These are phyloP conservation scores for Apodemus sylvaticus DNA, from an alignment of 2,113 vertebrate species.

Conservation along the genomic window DNA sequence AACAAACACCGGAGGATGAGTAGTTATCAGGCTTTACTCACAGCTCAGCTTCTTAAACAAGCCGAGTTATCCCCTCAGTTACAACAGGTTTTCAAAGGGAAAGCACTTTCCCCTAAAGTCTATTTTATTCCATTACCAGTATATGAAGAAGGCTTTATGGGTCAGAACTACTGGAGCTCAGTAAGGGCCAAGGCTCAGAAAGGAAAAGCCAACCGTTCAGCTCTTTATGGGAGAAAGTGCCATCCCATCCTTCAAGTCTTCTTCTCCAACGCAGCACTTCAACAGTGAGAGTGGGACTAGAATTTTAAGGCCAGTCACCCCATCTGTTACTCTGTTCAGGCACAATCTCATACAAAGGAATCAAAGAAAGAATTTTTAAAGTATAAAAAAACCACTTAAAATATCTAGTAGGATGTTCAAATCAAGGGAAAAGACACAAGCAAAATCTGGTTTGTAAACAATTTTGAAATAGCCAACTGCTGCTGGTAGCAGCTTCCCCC, in stretches of 20 bases:
- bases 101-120: neutral
- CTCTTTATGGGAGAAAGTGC: neutral
- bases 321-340: neutral
- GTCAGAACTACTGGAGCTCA: neutral
- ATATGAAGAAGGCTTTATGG: conserved; percentile 54
- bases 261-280: neutral
- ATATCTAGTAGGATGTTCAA: neutral
- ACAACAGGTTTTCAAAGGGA: conserved; percentile 46
- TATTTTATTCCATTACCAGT: conserved; percentile 34
- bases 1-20: neutral
- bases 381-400: conserved; percentile 58
- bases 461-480: neutral
- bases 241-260: neutral
- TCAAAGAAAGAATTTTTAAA: neutral
- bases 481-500: neutral
- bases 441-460: neutral
- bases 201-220: conserved; percentile 14
- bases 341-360: conserved; percentile 48
- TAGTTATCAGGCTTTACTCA: neutral
- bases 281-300: neutral
- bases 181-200: conserved; percentile 31
- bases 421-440: neutral
- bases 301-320: neutral
- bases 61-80: neutral
- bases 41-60: neutral